phyloP scores from a whole-genome alignment of 2,113 vertebrate genomes.

The Delphinapterus leucas region DNA sequence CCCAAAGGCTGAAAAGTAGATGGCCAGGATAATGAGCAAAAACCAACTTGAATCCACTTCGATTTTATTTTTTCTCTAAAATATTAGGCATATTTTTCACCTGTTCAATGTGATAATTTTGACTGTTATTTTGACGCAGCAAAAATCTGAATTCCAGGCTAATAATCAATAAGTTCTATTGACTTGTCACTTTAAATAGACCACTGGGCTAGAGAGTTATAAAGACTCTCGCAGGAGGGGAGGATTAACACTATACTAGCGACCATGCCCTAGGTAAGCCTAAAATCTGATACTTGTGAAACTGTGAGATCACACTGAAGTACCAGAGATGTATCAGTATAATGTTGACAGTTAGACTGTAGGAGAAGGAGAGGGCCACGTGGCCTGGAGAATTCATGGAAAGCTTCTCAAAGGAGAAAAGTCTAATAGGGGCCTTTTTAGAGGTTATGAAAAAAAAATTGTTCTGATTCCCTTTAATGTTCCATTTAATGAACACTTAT shows the following conservation, averaged over 20 bases:
- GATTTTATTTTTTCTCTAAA: neutral
- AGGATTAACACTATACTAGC: neutral
- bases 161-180: neutral
- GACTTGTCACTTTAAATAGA: neutral
- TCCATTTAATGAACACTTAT: neutral
- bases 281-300: neutral
- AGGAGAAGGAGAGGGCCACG: fast-evolving
- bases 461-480: neutral
- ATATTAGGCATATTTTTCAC: neutral
- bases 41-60: neutral
- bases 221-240: neutral
- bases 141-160: neutral
- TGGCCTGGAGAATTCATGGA: neutral
- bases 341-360: fast-evolving
- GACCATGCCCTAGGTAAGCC: neutral
- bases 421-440: fast-evolving
- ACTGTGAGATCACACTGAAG: neutral
- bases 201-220: neutral
- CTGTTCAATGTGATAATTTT: neutral
- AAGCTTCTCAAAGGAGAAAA: neutral
- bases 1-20: neutral
- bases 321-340: neutral
- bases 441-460: neutral
- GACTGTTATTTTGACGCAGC: neutral
- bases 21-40: neutral